These are phyloP conservation scores for Anabacerthia variegaticeps DNA, from an alignment of 2,797 vertebrate species.

Conservation along the genomic window DNA sequence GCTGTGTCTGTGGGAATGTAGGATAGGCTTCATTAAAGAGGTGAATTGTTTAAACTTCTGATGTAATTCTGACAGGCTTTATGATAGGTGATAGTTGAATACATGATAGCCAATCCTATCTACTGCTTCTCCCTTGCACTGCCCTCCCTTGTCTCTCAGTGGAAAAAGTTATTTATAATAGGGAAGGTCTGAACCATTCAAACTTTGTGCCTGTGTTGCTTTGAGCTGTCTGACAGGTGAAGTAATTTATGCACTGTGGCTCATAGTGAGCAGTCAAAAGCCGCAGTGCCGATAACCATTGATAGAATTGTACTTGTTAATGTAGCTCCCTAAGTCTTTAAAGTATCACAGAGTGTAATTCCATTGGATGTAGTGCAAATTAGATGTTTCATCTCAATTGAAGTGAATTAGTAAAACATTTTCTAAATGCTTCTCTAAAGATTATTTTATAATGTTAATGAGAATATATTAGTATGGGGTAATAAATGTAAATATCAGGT, in stretches of 20 bases:
- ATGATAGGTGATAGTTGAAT: not conserved
- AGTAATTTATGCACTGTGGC: constrained; percentile 55
- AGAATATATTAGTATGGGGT: constrained; percentile 25
- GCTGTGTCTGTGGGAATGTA: not conserved
- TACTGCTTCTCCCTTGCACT: not conserved
- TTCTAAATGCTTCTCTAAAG: constrained; percentile 31
- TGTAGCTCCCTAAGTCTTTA: constrained; percentile 34
- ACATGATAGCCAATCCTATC: not conserved
- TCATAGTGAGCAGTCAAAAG: constrained; percentile 59
- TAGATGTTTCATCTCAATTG: constrained; percentile 50
- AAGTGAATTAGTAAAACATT: constrained; percentile 43
- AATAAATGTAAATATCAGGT: constrained; percentile 10
- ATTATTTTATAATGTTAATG: constrained; percentile 40
- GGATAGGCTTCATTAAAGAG: not conserved
- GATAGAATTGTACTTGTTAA: constrained; percentile 55
- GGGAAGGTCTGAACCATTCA: not conserved
- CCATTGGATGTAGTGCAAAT: constrained; percentile 28
- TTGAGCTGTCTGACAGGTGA: constrained; percentile 50
- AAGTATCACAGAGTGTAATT: constrained; percentile 29
- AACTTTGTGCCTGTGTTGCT: constrained; percentile 34
- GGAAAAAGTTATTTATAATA: not conserved
- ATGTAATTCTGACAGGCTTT: not conserved
- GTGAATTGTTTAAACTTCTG: not conserved
- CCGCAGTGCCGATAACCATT: constrained; percentile 54
- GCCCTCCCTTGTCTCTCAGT: not conserved